phyloP scores from a whole-genome alignment of 2,888 invertebrate genomes.

The Xylota sylvarum region DNA sequence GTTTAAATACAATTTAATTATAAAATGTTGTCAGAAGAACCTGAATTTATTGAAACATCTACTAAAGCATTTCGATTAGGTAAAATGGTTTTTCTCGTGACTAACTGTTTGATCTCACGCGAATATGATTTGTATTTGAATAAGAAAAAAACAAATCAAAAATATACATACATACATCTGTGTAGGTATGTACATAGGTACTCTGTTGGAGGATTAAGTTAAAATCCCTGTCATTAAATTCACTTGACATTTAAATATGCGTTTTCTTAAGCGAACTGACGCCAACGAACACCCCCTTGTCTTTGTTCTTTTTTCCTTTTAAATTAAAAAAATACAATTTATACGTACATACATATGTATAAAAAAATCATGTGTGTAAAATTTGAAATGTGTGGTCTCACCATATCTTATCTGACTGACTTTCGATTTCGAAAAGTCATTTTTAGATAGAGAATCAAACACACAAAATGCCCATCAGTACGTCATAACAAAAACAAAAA shows the following conservation, averaged over 20 bases:
- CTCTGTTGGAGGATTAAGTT: neutral
- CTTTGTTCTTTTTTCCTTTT: neutral
- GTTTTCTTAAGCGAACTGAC: neutral
- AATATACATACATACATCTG: too few relatives aligned
- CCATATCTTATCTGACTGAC: constrained; percentile 47
- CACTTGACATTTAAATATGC: constrained; percentile 27
- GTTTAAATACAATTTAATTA: neutral
- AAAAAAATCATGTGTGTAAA: neutral
- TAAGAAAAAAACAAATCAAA: neutral
- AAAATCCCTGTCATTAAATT: constrained; percentile 4
- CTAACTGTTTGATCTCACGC: neutral
- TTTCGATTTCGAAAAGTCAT: constrained; percentile 65
- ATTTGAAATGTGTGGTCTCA: neutral
- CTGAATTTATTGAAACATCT: too few relatives aligned
- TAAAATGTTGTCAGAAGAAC: neutral
- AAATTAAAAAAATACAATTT: neutral
- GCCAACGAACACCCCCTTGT: neutral
- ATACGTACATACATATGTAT: neutral
- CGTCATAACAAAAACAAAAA: constrained; percentile 54
- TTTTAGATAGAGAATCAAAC: constrained; percentile 30
- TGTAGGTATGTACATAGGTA: too few relatives aligned
- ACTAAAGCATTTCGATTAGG: neutral
- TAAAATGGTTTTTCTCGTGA: neutral
- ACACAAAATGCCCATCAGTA: constrained; percentile 16
- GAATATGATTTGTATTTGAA: neutral